phyloP scores from a whole-genome alignment of 1,140 invertebrate genomes.

The Nasonia giraulti region DNA sequence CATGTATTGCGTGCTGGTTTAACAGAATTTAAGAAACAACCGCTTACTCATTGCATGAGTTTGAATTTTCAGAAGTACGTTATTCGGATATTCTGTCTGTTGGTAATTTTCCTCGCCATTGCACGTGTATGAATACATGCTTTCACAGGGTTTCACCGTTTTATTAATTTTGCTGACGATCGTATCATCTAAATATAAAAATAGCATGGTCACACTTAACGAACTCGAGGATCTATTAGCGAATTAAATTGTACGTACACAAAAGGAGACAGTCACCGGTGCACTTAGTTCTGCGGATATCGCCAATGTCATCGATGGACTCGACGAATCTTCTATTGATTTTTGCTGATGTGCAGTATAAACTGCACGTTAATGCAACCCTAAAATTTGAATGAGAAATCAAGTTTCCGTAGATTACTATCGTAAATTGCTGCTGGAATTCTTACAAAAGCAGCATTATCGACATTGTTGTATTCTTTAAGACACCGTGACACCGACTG shows the following conservation, averaged over 20 bases:
- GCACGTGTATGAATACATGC: slow-evolving; percentile 3
- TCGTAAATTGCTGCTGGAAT: background rate
- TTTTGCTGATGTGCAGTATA: background rate
- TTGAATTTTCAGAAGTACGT: background rate
- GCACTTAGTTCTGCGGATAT: background rate
- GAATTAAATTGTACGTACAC: background rate
- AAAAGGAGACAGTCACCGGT: background rate
- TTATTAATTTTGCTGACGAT: background rate
- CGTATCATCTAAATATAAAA: background rate
- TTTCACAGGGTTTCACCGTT: background rate
- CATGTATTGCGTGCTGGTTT: background rate
- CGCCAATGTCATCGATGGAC: background rate
- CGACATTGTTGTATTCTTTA: background rate
- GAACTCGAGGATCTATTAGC: background rate
- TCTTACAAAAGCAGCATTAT: background rate
- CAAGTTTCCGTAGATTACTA: background rate
- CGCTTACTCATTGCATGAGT: background rate
- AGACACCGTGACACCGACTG: background rate
- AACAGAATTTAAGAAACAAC: background rate
- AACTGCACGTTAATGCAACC: background rate
- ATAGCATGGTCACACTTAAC: background rate
- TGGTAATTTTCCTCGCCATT: background rate
- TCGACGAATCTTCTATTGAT: background rate
- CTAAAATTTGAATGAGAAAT: slow-evolving; percentile 4
- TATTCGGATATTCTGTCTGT: background rate